A percentile compares a stretch with the other conserved stretches of the same genome.
Evolutionary conservation across 2,888 invertebrate genomes (phyloP).

Genomic region (Apocheima hispidaria): DNA sequence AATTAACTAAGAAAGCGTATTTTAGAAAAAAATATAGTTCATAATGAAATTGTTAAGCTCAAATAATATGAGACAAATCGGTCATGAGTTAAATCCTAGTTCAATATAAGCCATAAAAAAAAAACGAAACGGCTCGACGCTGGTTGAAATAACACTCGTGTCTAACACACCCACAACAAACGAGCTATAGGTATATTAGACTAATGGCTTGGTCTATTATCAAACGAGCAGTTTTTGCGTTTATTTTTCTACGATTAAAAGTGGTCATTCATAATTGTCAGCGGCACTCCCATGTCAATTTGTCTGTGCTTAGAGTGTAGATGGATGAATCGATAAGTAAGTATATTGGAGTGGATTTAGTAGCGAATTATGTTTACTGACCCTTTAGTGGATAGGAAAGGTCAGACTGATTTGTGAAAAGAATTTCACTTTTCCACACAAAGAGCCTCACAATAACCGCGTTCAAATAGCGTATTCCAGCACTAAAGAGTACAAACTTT

Average conservation of each 20-base stretch:
- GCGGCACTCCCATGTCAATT: slow-evolving; percentile 11
- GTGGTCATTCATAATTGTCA: slow-evolving; percentile 12
- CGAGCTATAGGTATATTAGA: neutral
- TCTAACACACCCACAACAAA: neutral
- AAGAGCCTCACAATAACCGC: neutral
- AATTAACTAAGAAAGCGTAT: too few species aligned
- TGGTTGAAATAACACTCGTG: too few species aligned
- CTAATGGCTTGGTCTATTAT: slow-evolving; percentile 3
- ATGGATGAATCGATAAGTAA: neutral
- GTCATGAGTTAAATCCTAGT: too few species aligned
- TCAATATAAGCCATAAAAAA: neutral
- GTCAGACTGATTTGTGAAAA: neutral
- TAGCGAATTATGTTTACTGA: too few species aligned
- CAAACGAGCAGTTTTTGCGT: neutral
- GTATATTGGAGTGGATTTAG: neutral
- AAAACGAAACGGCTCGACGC: too few species aligned
- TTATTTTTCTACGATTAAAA: slow-evolving; percentile 5
- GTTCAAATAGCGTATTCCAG: neutral
- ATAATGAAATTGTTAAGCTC: too few species aligned
- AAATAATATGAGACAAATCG: too few species aligned
- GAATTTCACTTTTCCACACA: neutral
- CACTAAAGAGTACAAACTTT: neutral
- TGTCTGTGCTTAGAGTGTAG: slow-evolving; percentile 6
- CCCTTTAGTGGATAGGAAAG: neutral
- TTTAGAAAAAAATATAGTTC: too few species aligned